A percentile compares a stretch with the other conserved stretches of the same genome.
Conservation (phyloP, 2,797 vertebrate species). For the Arctocebus calabarensis region DNA sequence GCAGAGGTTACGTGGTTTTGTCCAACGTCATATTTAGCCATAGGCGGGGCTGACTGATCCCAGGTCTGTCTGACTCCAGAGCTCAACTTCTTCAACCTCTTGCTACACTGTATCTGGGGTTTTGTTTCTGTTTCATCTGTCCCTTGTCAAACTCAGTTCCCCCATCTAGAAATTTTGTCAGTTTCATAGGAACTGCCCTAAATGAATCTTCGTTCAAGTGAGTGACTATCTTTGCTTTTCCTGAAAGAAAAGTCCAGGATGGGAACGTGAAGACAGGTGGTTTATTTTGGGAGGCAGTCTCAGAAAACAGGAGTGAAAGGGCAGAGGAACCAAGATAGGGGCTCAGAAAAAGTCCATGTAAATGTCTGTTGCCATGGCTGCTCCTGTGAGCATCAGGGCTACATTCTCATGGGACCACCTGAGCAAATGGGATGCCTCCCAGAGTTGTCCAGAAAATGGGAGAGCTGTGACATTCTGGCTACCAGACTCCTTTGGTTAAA, state of each 20-base stretch:
- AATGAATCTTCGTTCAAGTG: not conserved
- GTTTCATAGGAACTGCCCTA: not conserved
- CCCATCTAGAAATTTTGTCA: not conserved
- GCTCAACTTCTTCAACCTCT: not conserved
- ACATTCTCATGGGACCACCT: not conserved
- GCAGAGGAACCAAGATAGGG: not conserved
- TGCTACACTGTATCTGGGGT: too few species aligned
- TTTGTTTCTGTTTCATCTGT: not conserved
- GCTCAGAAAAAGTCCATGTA: not conserved
- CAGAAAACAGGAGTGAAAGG: not conserved
- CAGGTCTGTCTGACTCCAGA: not conserved
- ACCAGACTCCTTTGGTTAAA: not conserved
- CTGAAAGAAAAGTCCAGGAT: not conserved
- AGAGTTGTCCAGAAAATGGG: too few species aligned
- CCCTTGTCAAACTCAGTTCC: not conserved
- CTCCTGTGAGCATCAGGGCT: fast-evolving
- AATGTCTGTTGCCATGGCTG: fast-evolving
- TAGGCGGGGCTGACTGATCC: too few species aligned
- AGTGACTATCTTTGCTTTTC: not conserved
- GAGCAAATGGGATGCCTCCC: too few species aligned
- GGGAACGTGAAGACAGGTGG: not conserved
- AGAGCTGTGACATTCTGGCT: not conserved
- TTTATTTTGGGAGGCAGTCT: not conserved
- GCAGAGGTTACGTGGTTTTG: not conserved
- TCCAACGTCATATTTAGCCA: not conserved